Conservation (phyloP, 2,797 vertebrate genomes). For the Tapera naevia region DNA sequence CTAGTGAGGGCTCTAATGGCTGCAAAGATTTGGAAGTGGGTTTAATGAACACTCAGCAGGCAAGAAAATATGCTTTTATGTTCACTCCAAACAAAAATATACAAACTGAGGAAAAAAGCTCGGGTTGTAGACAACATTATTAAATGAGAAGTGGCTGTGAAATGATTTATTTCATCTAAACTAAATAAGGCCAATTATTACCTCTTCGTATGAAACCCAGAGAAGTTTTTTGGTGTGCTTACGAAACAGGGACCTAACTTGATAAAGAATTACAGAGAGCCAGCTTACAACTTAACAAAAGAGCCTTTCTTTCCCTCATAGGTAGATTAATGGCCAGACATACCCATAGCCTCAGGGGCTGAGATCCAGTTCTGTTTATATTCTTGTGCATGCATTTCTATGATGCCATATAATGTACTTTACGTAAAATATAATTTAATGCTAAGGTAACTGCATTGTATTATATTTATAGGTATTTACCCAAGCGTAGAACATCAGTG, state of each 20-base stretch:
- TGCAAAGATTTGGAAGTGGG: slow-evolving; percentile 62
- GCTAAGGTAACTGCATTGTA: neutral
- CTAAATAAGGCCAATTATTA: slow-evolving; percentile 40
- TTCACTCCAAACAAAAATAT: slow-evolving; percentile 63
- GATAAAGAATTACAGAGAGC: neutral
- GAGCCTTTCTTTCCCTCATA: neutral
- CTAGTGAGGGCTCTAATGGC: slow-evolving; percentile 47
- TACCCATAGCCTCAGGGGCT: neutral
- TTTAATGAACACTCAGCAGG: slow-evolving; percentile 71
- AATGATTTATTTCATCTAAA: slow-evolving; percentile 62
- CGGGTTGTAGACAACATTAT: slow-evolving; percentile 46
- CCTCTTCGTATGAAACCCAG: neutral
- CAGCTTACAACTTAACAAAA: neutral
- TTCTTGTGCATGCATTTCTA: neutral
- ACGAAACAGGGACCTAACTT: neutral
- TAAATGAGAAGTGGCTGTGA: slow-evolving; percentile 57
- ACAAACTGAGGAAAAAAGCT: slow-evolving; percentile 41
- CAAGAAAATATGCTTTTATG: slow-evolving; percentile 61
- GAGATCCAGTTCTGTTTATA: neutral
- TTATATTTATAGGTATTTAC: neutral
- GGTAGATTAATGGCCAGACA: neutral
- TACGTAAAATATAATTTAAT: neutral
- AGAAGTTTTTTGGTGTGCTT: slow-evolving; percentile 16
- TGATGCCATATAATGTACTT: neutral
- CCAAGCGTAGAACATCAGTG: neutral